Percentiles rank a stretch among this genome's conserved stretches.
phyloP scores from a whole-genome alignment of 2,888 invertebrate species.

The Chrysomela aeneicollis region DNA sequence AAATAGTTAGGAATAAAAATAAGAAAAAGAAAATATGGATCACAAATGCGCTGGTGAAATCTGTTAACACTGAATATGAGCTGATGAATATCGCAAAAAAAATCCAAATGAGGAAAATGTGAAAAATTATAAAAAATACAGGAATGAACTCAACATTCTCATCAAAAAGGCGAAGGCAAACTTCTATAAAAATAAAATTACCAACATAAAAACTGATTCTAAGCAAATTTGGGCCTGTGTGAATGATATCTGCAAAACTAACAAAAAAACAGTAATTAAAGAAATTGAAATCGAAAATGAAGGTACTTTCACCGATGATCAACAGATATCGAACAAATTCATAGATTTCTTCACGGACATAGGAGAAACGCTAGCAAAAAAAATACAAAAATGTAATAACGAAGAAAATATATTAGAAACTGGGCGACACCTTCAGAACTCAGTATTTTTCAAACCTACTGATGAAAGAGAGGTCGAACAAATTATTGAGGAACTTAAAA shows the following conservation, averaged over 20 bases:
- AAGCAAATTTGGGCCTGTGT: conserved; percentile 10
- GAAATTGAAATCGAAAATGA: too few relatives aligned
- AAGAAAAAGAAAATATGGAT: not conserved
- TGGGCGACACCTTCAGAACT: too few relatives aligned
- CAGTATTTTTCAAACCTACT: too few relatives aligned
- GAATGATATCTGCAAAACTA: not conserved
- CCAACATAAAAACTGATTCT: not conserved
- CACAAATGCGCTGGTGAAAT: not conserved
- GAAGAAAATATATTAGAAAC: too few relatives aligned
- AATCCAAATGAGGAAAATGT: not conserved
- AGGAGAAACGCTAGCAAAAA: too few relatives aligned
- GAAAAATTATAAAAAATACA: too few relatives aligned
- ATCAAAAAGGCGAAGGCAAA: not conserved
- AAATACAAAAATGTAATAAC: too few relatives aligned
- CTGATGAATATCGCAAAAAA: not conserved
- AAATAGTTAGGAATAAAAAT: not conserved
- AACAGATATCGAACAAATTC: too few relatives aligned
- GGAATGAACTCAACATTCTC: not conserved
- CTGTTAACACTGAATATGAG: not conserved
- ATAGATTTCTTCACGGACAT: too few relatives aligned
- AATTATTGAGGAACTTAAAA: too few relatives aligned
- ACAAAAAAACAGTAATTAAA: not conserved
- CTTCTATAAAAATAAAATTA: not conserved
- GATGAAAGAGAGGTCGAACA: too few relatives aligned
- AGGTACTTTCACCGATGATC: too few relatives aligned